Conservation (phyloP, 2,113 vertebrate species). For the Amazona vittata region DNA sequence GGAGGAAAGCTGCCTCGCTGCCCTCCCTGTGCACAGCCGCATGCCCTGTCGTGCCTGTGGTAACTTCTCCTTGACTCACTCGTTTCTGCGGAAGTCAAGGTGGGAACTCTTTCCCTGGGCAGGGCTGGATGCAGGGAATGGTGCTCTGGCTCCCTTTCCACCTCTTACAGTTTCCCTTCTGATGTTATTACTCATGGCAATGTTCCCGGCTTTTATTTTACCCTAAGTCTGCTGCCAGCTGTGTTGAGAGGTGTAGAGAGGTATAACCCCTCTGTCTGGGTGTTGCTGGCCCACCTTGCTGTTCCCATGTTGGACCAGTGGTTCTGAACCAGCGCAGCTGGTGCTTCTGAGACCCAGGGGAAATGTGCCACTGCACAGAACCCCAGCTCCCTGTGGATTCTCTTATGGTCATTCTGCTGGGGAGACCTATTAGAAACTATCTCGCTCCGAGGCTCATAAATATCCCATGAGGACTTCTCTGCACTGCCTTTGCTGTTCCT, state of each 20-base stretch:
- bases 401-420: background rate
- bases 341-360: background rate
- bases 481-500: background rate
- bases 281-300: background rate
- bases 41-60: rapidly evolving
- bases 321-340: background rate
- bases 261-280: background rate
- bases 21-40: background rate
- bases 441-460: background rate
- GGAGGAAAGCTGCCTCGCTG: background rate
- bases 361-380: background rate
- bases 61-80: background rate
- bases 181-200: background rate
- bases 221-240: background rate
- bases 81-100: background rate
- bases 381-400: background rate
- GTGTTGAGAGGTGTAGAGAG: background rate
- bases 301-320: background rate
- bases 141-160: background rate
- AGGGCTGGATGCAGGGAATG: background rate
- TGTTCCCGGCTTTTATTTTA: background rate
- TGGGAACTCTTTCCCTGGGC: background rate
- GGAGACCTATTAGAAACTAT: background rate
- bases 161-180: background rate
- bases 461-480: background rate